Evolutionary conservation across 2,888 invertebrate species (phyloP), one percentile per base, ranked within the genome.

Genomic region (Agrilus mali): DNA sequence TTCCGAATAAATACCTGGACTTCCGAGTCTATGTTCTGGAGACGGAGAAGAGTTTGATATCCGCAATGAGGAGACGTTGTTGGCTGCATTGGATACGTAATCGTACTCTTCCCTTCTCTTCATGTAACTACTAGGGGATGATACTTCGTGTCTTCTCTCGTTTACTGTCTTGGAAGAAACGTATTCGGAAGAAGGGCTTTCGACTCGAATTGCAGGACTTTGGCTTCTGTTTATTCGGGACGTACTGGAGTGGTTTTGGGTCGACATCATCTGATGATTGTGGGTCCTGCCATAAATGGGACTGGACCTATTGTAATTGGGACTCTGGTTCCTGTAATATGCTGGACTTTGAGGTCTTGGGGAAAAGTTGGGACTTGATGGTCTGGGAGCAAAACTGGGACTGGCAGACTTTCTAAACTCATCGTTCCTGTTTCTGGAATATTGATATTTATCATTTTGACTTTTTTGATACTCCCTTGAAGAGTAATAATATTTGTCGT

Each of bases 1-100:
- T 27, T 27, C 27, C 10, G 27, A 27, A 27, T 27, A 27, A 27
- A 27, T 27, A 10, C 27, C 27, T 27, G 27, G 27, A 27, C 27
- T 27, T 27, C 27, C 27, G 27, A 27, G 27, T 10, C 27, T 27
- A 10, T 27, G 27, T 4, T 27, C 27, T 7, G 27, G 27, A 27
- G 27, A 27, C 3, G 27, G 27, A 2, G 58, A 49, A 41, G 59
- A 52, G 41, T 62, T 61, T 1, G 56, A 53, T 36, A 66, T 54
- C 15, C 56, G 55, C 57, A 66, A 59, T 7, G 64, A 60, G 13
- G 63, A 59, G 55, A 66, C 56, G 51, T 65, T 66, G 33, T 53
- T 63, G 1, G 57, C 53, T 40, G 58, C 60, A 49, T 42, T 58
- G 13, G 57, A 55, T 40, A 64, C 63, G 39, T 55, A 52, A 22